A percentile compares a stretch with the other conserved stretches of the same genome.
These are phyloP conservation scores for Notothenia coriiceps DNA, from an alignment of 2,113 vertebrate genomes.

Conservation along the genomic window DNA sequence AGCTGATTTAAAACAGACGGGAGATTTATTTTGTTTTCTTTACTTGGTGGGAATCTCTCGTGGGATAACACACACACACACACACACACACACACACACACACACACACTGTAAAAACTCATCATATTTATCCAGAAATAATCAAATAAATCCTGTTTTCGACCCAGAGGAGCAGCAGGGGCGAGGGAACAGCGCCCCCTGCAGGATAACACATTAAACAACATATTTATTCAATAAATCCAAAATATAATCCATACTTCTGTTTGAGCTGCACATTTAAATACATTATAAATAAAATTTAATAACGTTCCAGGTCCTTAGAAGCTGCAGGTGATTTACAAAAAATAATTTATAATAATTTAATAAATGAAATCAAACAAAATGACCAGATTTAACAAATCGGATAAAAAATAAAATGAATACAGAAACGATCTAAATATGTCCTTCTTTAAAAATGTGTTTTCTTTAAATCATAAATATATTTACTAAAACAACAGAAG, in stretches of 20 bases:
- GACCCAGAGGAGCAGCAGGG: slow-evolving; percentile 10
- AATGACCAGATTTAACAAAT: not conserved
- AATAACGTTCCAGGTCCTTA: not conserved
- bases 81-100: not conserved
- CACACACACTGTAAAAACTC: slow-evolving; percentile 9
- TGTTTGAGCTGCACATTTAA: not conserved
- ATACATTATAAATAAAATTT: not conserved
- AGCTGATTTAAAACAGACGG: not conserved
- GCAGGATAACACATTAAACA: slow-evolving; percentile 1
- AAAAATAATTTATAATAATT: not conserved
- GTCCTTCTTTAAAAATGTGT: too few species aligned
- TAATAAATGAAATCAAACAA: not conserved
- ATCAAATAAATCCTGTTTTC: not conserved
- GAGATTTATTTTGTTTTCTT: not conserved
- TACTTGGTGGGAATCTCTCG: not conserved
- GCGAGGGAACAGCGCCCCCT: not conserved
- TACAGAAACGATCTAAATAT: not conserved
- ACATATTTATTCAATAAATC: not conserved
- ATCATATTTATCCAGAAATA: not conserved
- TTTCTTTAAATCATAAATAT: not conserved
- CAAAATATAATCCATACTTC: not conserved
- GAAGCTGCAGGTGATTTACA: not conserved
- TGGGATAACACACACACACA: not conserved
- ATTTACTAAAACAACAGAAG: not conserved
- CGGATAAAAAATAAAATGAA: not conserved